These are phyloP conservation scores for Hippotragus niger DNA, from an alignment of 2,113 vertebrate species.

Conservation along the genomic window DNA sequence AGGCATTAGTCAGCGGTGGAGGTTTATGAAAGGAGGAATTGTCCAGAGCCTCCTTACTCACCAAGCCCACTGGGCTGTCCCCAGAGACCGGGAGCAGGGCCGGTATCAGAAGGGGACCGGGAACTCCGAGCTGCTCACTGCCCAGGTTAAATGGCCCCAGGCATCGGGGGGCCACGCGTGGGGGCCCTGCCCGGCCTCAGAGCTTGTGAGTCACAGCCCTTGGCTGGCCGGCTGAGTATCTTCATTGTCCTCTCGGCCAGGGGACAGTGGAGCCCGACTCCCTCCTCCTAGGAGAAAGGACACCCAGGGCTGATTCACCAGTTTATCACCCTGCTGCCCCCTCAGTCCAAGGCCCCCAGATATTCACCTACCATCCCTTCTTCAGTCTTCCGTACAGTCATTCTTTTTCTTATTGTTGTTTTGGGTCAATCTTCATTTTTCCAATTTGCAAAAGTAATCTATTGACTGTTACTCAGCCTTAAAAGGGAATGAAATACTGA, in stretches of 20 bases:
- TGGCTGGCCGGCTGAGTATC: slow-evolving; percentile 15
- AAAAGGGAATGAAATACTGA: background rate
- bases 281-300: background rate
- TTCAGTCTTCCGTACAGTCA: background rate
- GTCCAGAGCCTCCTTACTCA: slow-evolving; percentile 54
- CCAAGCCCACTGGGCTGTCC: background rate
- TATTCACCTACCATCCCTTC: background rate
- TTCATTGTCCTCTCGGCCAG: slow-evolving; percentile 35
- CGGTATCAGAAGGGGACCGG: slow-evolving; percentile 26
- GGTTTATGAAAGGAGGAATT: slow-evolving; percentile 65
- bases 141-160: slow-evolving; percentile 38
- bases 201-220: slow-evolving; percentile 54
- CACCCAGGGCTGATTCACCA: background rate
- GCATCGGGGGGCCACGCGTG: background rate
- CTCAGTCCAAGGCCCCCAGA: background rate
- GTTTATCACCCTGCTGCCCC: background rate
- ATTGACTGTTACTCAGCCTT: background rate
- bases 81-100: background rate
- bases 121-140: background rate
- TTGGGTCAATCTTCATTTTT: background rate
- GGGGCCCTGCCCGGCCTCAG: slow-evolving; percentile 12
- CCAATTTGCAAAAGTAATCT: background rate
- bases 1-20: slow-evolving; percentile 59
- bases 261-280: background rate
- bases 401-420: background rate